phyloP scores from a whole-genome alignment of 2,888 invertebrate species.

The Aethes cnicana region DNA sequence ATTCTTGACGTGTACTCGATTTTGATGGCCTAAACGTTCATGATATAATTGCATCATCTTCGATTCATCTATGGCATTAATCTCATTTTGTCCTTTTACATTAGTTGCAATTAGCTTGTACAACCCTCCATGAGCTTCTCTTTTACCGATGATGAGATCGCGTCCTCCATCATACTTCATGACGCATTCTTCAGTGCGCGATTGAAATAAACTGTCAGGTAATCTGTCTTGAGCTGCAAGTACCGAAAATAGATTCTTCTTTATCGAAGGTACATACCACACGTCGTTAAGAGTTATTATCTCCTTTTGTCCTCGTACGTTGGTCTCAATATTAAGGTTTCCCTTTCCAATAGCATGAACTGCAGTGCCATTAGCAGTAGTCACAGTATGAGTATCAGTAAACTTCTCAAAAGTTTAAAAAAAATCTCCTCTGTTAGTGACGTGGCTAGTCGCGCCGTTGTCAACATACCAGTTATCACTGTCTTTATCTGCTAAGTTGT shows the following conservation, averaged over 20 bases:
- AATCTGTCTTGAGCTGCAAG: too few relatives aligned
- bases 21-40: slow-evolving; percentile 28
- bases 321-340: neutral
- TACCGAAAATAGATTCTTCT: too few relatives aligned
- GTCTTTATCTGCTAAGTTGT: neutral
- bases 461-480: neutral
- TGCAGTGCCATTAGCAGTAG: neutral
- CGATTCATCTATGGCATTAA: neutral
- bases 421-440: neutral
- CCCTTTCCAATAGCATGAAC: neutral
- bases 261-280: too few relatives aligned
- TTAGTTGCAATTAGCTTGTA: too few relatives aligned
- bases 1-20: slow-evolving; percentile 28
- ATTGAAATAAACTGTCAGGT: too few relatives aligned
- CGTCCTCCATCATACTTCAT: too few relatives aligned
- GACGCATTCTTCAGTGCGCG: too few relatives aligned
- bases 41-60: slow-evolving; percentile 23
- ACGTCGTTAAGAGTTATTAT: neutral
- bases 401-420: neutral
- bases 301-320: neutral
- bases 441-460: neutral
- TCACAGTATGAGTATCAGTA: neutral
- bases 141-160: too few relatives aligned
- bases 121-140: too few relatives aligned
- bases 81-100: neutral